Conservation (phyloP, 2,797 vertebrate genomes). For the Gymnocypris eckloni region DNA sequence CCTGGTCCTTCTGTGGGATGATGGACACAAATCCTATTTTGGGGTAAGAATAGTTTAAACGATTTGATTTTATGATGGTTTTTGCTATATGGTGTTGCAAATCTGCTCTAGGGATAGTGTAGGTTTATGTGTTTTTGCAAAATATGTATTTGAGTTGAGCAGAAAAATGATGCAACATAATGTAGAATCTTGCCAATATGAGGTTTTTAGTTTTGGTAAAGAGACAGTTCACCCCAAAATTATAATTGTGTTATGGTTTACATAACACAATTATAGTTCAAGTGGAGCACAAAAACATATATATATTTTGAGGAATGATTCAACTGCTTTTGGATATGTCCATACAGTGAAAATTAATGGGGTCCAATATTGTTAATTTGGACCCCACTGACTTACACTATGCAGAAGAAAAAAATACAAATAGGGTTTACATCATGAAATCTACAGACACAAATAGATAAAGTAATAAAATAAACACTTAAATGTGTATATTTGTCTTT, state of each 20-base stretch:
- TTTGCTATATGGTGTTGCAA: background rate
- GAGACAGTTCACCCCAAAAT: background rate
- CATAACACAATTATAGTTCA: background rate
- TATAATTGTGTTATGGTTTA: background rate
- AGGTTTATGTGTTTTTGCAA: slow-evolving; percentile 5
- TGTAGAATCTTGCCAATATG: background rate
- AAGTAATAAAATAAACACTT: too few relatives aligned
- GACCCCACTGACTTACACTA: background rate
- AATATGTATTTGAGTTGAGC: background rate
- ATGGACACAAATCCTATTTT: slow-evolving; percentile 80
- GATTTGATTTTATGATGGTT: background rate
- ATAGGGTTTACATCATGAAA: too few relatives aligned
- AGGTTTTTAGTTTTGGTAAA: background rate
- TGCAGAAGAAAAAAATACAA: too few relatives aligned
- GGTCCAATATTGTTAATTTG: background rate
- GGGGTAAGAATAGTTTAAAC: slow-evolving; percentile 71
- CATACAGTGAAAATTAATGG: background rate
- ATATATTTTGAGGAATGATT: background rate
- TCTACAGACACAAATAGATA: too few relatives aligned
- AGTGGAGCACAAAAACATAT: background rate
- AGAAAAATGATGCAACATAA: background rate
- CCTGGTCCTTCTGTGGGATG: slow-evolving; percentile 88
- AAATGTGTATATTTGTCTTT: too few relatives aligned
- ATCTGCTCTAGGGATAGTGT: background rate
- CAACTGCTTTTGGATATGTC: background rate